These are phyloP conservation scores for Nothura maculosa DNA, from an alignment of 2,797 vertebrate species.

Conservation along the genomic window DNA sequence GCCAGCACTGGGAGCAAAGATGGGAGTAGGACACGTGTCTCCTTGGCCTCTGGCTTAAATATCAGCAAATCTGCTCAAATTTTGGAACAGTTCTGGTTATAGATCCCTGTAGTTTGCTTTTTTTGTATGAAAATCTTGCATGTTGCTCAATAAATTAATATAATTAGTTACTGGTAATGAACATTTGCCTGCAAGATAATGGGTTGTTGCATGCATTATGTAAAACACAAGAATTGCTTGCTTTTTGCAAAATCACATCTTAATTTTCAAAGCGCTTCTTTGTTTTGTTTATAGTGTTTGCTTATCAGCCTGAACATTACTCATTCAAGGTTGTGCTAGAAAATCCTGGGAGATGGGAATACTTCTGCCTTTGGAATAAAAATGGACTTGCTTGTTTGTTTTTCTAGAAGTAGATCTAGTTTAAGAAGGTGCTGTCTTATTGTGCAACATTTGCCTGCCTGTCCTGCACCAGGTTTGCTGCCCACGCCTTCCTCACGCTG, in stretches of 20 bases:
- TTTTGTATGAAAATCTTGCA: rapidly evolving
- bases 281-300: not conserved
- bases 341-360: not conserved
- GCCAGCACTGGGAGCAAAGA: not conserved
- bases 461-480: not conserved
- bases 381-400: not conserved
- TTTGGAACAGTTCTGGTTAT: not conserved
- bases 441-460: not conserved
- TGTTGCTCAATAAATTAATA: not conserved
- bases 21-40: not conserved
- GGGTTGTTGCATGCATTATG: not conserved
- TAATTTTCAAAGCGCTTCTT: not conserved
- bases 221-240: not conserved
- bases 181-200: not conserved
- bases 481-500: not conserved
- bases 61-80: not conserved
- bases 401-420: not conserved
- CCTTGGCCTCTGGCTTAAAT: not conserved
- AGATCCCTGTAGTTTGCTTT: not conserved
- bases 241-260: not conserved
- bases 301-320: not conserved
- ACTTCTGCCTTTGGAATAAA: not conserved
- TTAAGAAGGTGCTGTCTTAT: not conserved
- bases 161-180: not conserved
- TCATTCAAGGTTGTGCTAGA: not conserved